phyloP scores from a whole-genome alignment of 1,140 invertebrate genomes.

The Heliconius hewitsoni region DNA sequence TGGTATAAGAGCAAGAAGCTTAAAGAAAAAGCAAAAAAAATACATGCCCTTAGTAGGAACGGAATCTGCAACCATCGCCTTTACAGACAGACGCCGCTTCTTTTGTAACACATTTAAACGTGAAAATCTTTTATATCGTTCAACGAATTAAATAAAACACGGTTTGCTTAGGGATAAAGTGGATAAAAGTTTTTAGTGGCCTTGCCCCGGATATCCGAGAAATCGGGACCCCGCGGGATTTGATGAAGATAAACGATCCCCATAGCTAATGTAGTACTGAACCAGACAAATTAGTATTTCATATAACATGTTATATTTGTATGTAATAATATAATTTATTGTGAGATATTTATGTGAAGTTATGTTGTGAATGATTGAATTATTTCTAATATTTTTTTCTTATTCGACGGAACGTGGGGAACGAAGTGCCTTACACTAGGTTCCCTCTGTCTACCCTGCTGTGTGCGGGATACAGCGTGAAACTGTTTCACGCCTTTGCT shows the following conservation, averaged over 20 bases:
- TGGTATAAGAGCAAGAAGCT: no score
- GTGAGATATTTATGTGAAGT: background rate
- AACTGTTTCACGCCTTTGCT: no score
- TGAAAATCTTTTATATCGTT: background rate
- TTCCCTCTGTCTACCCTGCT: no score
- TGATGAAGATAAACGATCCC: conserved; percentile 48
- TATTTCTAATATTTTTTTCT: no score
- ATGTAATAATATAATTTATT: conserved; percentile 4
- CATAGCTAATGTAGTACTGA: conserved; percentile 30
- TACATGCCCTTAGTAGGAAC: no score
- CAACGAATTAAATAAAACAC: background rate
- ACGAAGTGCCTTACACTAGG: no score
- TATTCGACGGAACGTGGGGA: no score
- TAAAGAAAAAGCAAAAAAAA: no score
- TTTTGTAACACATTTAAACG: background rate
- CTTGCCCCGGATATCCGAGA: conserved; percentile 28
- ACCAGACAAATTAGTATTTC: conserved; percentile 24
- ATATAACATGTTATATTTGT: conserved; percentile 5
- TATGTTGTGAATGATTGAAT: no score
- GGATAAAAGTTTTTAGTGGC: conserved; percentile 38
- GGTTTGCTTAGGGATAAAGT: conserved; percentile 12
- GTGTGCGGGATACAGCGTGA: no score
- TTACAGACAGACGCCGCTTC: background rate
- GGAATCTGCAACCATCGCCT: no score
- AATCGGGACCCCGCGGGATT: conserved; percentile 38